Evolutionary conservation across 37 sponge, comb jelly and placozoan genomes (phyloP), one percentile per base, ranked within the genome.

Genomic region (Trichoplax adhaerens): DNA sequence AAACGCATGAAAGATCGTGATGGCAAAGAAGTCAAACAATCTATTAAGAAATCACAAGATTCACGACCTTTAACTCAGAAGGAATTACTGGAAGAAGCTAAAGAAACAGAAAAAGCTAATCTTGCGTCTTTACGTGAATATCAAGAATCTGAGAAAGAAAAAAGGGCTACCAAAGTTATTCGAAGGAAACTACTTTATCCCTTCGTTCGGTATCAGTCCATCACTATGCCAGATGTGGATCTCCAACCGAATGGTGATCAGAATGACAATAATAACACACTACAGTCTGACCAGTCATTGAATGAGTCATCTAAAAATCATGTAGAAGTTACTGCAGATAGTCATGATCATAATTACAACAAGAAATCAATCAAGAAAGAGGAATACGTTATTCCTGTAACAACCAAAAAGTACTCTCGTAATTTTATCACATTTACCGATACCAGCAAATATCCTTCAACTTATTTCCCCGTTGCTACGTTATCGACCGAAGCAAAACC

Each of bases 381-480:
- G 29, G 29, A 29, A 29, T 29, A 29, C 29, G 29, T 29, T 29
- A 0, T 29, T 29, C 75, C 75, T 2, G 75, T 74, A 7, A 74
- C 75, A 51, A 66, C 63, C 65, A 65, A 65, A 10, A 53, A 66
- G 75, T 74, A 74, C 65, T 65, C 85, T 3, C 74, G 96, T 46
- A 95, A 95, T 69, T 90, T 95, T 56, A 69, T 95, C 1, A 68
- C 85, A 10, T 90, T 95, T 70, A 83, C 84, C 2, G 96, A 95
- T 75, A 84, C 82, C 57, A 51, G 73, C 6, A 64, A 57, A 3
- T 77, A 84, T 72, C 85, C 91, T 48, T n/a, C 73, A 58, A 69
- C 77, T 4, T 83, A 70, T 63, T 86, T 81, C 56, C 83, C 85
- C 29, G 29, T 29, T 29, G 29, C 29, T 29, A 29, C 29, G 29